Base-by-base conservation (phyloP, 2,113 vertebrate genomes). In the Gavialis gangeticus region DNA sequence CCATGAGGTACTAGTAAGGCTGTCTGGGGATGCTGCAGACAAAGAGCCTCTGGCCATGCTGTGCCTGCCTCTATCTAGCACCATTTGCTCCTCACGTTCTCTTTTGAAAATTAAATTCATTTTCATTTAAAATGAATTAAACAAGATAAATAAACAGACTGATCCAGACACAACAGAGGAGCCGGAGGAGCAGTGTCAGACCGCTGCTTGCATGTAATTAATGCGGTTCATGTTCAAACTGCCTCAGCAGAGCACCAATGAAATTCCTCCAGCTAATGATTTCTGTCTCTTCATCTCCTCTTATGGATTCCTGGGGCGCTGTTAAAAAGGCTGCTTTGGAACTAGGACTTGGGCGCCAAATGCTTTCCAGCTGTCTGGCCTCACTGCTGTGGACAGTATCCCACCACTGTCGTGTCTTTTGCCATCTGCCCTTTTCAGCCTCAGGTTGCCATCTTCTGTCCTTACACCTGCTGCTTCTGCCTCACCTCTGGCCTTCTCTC, bases 51-150 rank as follows among this genome's bases (percentile, higher is more conserved):
- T 84, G n/a, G 4, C 46, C 17, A 10, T 22, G 55, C 24, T 86
- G 91, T 91, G 30, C 27, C 63, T 82, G 27, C 46, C 90, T 89
- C 64, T 73, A 6, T 0, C 1, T 4, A 57, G 7, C 63, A 54
- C 8, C 18, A 46, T 17, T 81, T 84, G 60, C 3, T 25, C 6
- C 28, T 67, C 57, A 12, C 13, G 76, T 91, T 60, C 34, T 87
- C 89, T 89, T 88, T 80, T 6, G 79, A 86, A 56, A 82, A 63
- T 30, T 77, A 71, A 89, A 79, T 46, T 80, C 21, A 84, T 64
- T 66, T 66, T n/a, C 16, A 67, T 67, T 67, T 67, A 67, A 67
- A 67, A 30, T 69, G 30, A 85, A 56, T 66, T 62, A 84, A 13
- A 66, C 5, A 46, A 77, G 66, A 75, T 1, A 82, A 55, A 57